Evolutionary conservation across 2,888 invertebrate species (phyloP).

Genomic region (Hypselothyrea guttata): DNA sequence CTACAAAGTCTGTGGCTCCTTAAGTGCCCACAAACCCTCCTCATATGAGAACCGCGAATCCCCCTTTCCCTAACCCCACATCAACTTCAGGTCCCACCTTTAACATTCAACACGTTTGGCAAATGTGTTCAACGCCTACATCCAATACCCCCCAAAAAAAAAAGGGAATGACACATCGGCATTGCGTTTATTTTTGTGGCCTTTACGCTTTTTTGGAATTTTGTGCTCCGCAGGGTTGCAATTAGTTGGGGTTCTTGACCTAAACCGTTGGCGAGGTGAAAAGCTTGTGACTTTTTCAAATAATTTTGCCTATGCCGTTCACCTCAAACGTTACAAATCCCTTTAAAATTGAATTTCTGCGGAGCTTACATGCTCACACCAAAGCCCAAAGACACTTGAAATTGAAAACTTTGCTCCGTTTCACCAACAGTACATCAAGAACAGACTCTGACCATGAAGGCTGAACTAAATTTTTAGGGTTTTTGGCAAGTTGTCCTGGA

Average conservation of each 20-base stretch:
- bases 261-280: too few species aligned
- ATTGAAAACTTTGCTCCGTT: slow-evolving; percentile 19
- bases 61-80: neutral
- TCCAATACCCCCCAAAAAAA: slow-evolving; percentile 18
- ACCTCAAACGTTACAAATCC: too few species aligned
- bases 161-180: slow-evolving; percentile 64
- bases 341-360: too few species aligned
- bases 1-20: slow-evolving; percentile 15
- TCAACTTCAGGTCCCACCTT: slow-evolving; percentile 12
- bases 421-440: slow-evolving; percentile 23
- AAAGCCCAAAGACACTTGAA: slow-evolving; percentile 15
- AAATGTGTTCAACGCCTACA: slow-evolving; percentile 12
- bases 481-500: slow-evolving; percentile 3
- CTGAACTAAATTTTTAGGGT: slow-evolving; percentile 17
- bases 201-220: slow-evolving; percentile 17
- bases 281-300: too few species aligned
- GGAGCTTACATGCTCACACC: neutral
- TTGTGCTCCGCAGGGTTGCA: slow-evolving; percentile 15
- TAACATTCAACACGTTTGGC: slow-evolving; percentile 50
- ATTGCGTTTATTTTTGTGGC: slow-evolving; percentile 15
- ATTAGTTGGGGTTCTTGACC: slow-evolving; percentile 25
- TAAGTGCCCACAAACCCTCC: slow-evolving; percentile 25
- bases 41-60: neutral
- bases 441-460: slow-evolving; percentile 16
- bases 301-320: too few species aligned